A percentile compares a stretch with the other conserved stretches of the same genome.
Conservation (phyloP, 92 coral and sea anemone genomes). For the Paragorgia papillata region DNA sequence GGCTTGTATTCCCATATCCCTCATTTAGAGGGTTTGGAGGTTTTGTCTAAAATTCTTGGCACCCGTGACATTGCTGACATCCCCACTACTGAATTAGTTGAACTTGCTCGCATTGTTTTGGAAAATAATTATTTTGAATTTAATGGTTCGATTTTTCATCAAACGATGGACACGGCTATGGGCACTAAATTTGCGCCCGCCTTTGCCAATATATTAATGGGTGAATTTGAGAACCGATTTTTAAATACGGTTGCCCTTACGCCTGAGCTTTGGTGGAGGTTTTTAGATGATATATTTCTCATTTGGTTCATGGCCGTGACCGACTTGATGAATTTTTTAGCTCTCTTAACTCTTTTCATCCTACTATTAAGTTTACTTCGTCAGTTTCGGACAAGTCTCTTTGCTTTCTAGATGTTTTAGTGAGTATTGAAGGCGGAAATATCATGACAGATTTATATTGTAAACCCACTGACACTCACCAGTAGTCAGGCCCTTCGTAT, state of each 20-base stretch:
- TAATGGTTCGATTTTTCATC: slow-evolving; percentile 7
- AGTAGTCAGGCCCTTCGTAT: slow-evolving; percentile 49
- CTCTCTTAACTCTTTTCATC: slow-evolving; percentile 45
- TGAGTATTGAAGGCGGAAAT: slow-evolving; percentile 5
- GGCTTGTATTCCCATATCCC: slow-evolving; percentile 4
- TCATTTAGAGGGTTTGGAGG: neutral
- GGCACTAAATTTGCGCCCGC: slow-evolving; percentile 37
- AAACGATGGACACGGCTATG: slow-evolving; percentile 21
- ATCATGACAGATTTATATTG: slow-evolving; percentile 28
- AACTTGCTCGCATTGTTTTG: neutral
- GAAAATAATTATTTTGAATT: slow-evolving; percentile 29
- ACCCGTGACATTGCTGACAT: no score
- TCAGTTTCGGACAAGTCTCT: slow-evolving; percentile 12
- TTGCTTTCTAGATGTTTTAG: slow-evolving; percentile 45
- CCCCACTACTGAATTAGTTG: neutral
- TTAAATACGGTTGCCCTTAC: no score
- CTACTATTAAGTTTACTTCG: slow-evolving; percentile 43
- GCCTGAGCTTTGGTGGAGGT: no score
- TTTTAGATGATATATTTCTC: slow-evolving; percentile 49
- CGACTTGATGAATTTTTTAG: slow-evolving; percentile 19
- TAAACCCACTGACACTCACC: slow-evolving; percentile 51
- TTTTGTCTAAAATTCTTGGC: neutral
- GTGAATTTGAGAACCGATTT: neutral
- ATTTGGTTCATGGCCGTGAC: slow-evolving; percentile 40
- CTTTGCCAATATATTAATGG: slow-evolving; percentile 13